Evolutionary conservation across 2,113 vertebrate genomes (phyloP).

Genomic region (Scalopus aquaticus): DNA sequence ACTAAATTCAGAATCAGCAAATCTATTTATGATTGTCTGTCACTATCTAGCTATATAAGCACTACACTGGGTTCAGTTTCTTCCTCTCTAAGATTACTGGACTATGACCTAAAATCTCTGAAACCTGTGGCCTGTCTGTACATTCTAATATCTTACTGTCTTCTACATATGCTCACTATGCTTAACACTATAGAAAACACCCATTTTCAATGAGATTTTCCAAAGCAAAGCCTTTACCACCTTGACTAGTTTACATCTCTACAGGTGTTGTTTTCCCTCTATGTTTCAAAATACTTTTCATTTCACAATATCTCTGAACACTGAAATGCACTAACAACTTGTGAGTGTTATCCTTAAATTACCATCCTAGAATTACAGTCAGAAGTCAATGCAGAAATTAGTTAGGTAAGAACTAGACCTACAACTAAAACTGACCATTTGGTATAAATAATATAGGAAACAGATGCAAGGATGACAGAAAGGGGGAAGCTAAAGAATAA

Average conservation of each 20-base stretch:
- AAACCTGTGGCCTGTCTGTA: background rate
- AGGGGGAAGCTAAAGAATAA: background rate
- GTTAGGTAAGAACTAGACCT: background rate
- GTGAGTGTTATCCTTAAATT: background rate
- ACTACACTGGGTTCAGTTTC: background rate
- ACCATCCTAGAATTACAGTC: background rate
- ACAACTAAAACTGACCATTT: background rate
- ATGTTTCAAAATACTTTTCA: background rate
- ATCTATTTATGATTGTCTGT: fast-evolving
- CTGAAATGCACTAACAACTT: background rate
- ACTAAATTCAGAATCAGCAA: background rate
- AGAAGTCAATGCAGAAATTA: background rate
- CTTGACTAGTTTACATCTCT: background rate
- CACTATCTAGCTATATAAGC: background rate
- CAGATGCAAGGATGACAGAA: too few relatives aligned
- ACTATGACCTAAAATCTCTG: background rate
- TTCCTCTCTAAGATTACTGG: background rate
- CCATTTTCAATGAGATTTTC: background rate
- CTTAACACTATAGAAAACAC: background rate
- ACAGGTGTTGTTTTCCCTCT: background rate
- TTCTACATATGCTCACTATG: background rate
- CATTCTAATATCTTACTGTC: background rate
- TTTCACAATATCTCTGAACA: background rate
- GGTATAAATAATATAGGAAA: background rate
- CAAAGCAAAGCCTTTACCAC: background rate